phyloP scores from a whole-genome alignment of 1,140 invertebrate genomes.

The Heliconius eleuchia region DNA sequence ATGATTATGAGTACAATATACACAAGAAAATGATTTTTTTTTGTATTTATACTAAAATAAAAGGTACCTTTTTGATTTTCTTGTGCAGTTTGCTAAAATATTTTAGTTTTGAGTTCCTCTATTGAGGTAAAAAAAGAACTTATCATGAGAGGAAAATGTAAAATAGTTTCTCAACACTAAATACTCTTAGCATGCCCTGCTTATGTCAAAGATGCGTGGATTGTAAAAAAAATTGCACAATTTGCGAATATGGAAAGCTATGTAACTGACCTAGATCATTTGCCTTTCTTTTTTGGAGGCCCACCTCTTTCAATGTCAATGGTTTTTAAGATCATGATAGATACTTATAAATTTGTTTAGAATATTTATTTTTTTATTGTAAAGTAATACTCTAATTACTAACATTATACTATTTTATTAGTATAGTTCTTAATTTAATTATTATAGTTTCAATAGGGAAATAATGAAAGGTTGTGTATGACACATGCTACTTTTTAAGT shows the following conservation, averaged over 20 bases:
- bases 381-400: background rate
- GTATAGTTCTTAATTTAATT: too few species aligned
- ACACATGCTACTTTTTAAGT: too few species aligned
- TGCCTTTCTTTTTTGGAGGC: slow-evolving; percentile 21
- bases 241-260: background rate
- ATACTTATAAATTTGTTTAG: slow-evolving; percentile 5
- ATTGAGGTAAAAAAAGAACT: background rate
- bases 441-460: too few species aligned
- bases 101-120: too few species aligned
- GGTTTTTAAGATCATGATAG: background rate
- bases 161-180: background rate
- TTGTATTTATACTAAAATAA: too few species aligned
- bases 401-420: background rate
- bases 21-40: too few species aligned
- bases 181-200: background rate
- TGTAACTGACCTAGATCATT: slow-evolving; percentile 19
- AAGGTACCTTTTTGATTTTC: too few species aligned
- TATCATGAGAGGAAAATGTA: background rate
- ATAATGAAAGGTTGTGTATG: too few species aligned
- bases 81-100: too few species aligned
- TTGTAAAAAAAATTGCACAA: background rate
- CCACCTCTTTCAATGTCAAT: background rate
- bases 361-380: background rate
- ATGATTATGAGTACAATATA: background rate
- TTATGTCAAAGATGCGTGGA: background rate